Evolutionary conservation across 2,113 vertebrate species (phyloP), one percentile per base, ranked within the genome.

Genomic region (Casuarius casuarius): DNA sequence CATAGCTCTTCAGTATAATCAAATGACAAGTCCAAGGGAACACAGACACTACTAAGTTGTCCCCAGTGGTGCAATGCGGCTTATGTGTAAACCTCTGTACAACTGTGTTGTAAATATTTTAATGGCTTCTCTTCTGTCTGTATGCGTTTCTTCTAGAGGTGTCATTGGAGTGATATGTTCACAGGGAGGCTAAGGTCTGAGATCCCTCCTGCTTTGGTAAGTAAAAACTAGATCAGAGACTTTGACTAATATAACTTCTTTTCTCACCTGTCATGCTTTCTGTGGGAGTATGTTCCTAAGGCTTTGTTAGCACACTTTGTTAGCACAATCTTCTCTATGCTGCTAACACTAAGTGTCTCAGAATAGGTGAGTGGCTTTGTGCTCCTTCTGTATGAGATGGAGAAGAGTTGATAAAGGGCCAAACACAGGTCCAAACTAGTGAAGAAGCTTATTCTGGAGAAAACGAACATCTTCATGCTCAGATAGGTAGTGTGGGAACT

Each of bases 151-250:
- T 87, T 95, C 65, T 90, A 99, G 99, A 98, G 98, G 81, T 99
- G 99, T 97, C 98, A 99, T 83, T 99, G 99, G 99, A 99, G 99
- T 49, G 99, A 99, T 96, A 99, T 99, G 99, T 99, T 99, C 96
- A 99, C 99, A 0, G 99, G 99, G 44, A 99, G 99, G 26, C 97
- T 99, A 68, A 99, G 99, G 52, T 98, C 99, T 18, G 99, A 99
- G 98, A 99, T 99, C 87, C 99, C 99, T n/a, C 98, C 98, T 13
- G 99, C 99, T 51, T 96, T 99, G 98, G 99, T 99, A 98, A 98
- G 97, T 95, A n/a, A 76, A 84, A 92, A 61, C 58, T 82, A 87
- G 61, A 54, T 63, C 49, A 79, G 77, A 90, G 78, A 44, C 48
- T 62, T 87, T 85, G 19, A 14, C 35, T 65, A 49, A n/a, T 31